Evolutionary conservation across 2,797 vertebrate species (phyloP).

Genomic region (Rhadinocentrus ornatus): DNA sequence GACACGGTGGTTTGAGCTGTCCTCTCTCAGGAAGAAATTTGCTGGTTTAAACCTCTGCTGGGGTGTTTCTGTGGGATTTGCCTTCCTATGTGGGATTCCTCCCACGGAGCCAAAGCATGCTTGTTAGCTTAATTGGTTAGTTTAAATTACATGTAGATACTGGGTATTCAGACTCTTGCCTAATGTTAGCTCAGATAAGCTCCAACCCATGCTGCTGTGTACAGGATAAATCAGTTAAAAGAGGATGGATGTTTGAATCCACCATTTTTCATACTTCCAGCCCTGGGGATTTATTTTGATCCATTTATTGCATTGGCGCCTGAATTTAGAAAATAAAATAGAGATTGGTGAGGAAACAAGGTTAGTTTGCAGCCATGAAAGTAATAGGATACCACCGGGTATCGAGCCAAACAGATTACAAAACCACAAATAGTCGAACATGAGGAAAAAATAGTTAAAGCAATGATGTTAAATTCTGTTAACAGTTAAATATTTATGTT

Average conservation of each 20-base stretch:
- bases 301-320: constrained; percentile 7
- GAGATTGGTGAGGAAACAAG: constrained; percentile 29
- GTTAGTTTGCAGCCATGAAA: constrained; percentile 15
- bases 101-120: background rate
- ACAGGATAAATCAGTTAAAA: background rate
- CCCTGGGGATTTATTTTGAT: constrained; percentile 7
- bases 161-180: background rate
- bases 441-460: constrained; percentile 6
- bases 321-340: background rate
- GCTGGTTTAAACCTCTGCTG: background rate
- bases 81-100: background rate
- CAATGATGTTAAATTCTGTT: background rate
- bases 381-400: constrained; percentile 14
- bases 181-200: background rate
- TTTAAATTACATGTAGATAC: background rate
- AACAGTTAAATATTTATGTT: constrained; percentile 1
- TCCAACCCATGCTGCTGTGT: background rate
- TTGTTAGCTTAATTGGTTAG: background rate
- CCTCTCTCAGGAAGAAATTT: background rate
- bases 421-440: background rate
- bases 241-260: constrained; percentile 6
- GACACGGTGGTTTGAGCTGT: background rate
- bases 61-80: background rate
- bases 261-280: constrained; percentile 13
- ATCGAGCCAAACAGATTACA: constrained; percentile 17